These are phyloP conservation scores for Tiliacea aurago DNA, from an alignment of 2,888 invertebrate genomes.

Conservation along the genomic window DNA sequence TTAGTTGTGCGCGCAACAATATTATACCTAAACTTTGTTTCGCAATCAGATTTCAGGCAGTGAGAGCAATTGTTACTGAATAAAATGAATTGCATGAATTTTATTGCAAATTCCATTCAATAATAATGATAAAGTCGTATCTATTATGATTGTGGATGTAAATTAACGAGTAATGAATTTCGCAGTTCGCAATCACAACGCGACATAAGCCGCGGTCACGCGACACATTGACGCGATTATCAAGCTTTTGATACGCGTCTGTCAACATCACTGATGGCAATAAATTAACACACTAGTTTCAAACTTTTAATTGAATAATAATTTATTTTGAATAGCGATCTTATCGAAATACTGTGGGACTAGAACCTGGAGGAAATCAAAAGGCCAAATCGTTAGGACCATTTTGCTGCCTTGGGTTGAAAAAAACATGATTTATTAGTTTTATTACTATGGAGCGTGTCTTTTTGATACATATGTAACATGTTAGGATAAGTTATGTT, in stretches of 20 bases:
- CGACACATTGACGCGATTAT: slow-evolving; percentile 7
- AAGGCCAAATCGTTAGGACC: too few species aligned
- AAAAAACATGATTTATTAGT: too few species aligned
- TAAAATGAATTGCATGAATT: not conserved
- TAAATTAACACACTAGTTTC: slow-evolving; percentile 8
- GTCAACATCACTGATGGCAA: slow-evolving; percentile 8
- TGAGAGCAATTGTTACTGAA: not conserved
- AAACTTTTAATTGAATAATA: not conserved
- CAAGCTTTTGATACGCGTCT: slow-evolving; percentile 2
- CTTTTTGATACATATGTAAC: too few species aligned
- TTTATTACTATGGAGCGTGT: too few species aligned
- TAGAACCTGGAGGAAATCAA: too few species aligned
- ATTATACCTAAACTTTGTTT: too few species aligned
- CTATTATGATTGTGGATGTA: slow-evolving; percentile 15
- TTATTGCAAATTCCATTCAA: not conserved
- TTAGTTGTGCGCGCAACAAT: too few species aligned
- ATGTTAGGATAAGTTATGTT: too few species aligned
- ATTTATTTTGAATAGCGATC: not conserved
- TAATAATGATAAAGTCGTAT: slow-evolving; percentile 7
- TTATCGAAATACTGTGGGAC: too few species aligned
- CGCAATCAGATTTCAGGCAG: too few species aligned
- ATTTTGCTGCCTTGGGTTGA: too few species aligned
- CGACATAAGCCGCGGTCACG: not conserved
- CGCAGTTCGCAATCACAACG: slow-evolving; percentile 17
- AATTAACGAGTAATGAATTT: slow-evolving; percentile 34